These are phyloP conservation scores for Leptosomus discolor DNA, from an alignment of 2,113 vertebrate species.

Conservation along the genomic window DNA sequence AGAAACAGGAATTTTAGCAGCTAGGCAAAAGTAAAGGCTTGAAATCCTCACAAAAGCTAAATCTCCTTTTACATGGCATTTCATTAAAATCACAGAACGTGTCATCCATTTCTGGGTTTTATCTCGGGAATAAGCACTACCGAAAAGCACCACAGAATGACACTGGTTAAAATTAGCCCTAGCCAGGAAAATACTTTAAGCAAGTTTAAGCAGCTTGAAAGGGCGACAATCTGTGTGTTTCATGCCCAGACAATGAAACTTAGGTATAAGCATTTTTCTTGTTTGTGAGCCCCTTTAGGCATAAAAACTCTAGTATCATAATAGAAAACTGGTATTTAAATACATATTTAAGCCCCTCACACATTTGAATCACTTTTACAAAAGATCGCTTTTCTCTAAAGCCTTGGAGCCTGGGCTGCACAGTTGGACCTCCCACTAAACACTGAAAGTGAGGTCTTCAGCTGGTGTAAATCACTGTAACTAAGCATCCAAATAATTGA, in stretches of 20 bases:
- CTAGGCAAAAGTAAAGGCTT: background rate
- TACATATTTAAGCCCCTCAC: background rate
- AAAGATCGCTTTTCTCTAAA: background rate
- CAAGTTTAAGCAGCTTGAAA: background rate
- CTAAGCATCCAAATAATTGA: background rate
- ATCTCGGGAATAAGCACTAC: background rate
- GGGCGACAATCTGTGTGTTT: background rate
- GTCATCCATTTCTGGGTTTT: background rate
- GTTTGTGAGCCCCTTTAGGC: background rate
- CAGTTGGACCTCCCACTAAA: background rate
- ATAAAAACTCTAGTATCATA: background rate
- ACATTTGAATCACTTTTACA: background rate
- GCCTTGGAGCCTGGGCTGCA: background rate
- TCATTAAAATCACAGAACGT: background rate
- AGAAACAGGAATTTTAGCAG: background rate
- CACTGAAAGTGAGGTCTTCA: background rate
- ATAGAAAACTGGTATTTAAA: background rate
- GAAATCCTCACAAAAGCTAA: background rate
- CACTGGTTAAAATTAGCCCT: background rate
- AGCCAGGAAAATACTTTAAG: background rate
- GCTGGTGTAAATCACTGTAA: background rate
- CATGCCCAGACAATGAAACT: background rate
- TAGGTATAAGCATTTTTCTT: background rate
- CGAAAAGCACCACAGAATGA: background rate
- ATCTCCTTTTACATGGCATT: background rate